Conservation (phyloP, 2,888 invertebrate species). For the Petrophora chlorosata region DNA sequence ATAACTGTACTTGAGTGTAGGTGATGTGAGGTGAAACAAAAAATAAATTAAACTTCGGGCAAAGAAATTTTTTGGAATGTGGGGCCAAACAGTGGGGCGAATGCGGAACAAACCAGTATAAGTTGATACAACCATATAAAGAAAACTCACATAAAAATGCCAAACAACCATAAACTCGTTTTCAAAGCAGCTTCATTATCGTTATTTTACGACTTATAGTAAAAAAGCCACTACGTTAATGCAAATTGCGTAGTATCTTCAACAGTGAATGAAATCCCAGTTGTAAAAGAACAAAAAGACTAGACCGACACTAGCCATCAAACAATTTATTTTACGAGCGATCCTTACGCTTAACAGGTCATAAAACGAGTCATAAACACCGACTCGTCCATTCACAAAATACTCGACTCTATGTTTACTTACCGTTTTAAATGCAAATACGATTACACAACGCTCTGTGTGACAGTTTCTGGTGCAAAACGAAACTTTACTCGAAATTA, state of each 20-base stretch:
- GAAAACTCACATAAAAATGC: no score
- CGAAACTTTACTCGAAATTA: constrained; percentile 41
- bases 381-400: constrained; percentile 75
- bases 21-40: no score
- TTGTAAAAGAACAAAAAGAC: constrained; percentile 49
- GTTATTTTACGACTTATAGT: no score
- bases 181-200: no score
- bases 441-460: constrained; percentile 60
- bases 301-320: constrained; percentile 54
- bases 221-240: no score
- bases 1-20: no score
- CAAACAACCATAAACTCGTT: no score
- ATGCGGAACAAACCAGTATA: no score
- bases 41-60: no score
- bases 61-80: no score
- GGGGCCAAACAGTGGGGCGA: no score
- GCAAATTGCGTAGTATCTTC: background rate
- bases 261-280: constrained; percentile 45
- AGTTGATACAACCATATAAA: no score
- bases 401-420: constrained; percentile 73
- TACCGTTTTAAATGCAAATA: constrained; percentile 81
- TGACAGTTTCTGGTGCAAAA: constrained; percentile 57
- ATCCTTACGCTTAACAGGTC: constrained; percentile 79
- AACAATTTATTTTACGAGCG: constrained; percentile 77
- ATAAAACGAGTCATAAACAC: constrained; percentile 79